phyloP scores from a whole-genome alignment of 2,888 invertebrate genomes.

The Podotricha telesiphe region DNA sequence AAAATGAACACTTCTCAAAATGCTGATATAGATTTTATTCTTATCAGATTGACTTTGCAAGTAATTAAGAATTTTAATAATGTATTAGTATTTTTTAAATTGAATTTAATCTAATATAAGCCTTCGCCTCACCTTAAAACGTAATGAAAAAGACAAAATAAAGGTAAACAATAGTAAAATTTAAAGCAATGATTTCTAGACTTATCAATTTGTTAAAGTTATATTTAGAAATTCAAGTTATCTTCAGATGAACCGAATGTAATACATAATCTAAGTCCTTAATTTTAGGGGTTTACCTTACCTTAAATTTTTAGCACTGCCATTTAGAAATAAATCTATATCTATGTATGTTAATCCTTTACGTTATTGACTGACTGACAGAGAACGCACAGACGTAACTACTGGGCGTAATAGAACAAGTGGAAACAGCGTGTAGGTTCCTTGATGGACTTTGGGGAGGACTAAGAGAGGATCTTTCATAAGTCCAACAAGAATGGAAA shows the following conservation, averaged over 20 bases:
- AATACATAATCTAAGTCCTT: background rate
- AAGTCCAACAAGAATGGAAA: too few species aligned
- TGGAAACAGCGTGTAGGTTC: too few species aligned
- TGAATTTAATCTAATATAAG: background rate
- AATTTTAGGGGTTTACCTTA: background rate
- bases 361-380: too few species aligned
- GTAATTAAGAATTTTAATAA: background rate
- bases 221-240: conserved; percentile 6
- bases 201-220: background rate
- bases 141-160: background rate
- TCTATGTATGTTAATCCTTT: too few species aligned
- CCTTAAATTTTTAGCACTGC: too few species aligned
- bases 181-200: background rate
- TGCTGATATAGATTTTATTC: background rate
- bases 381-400: too few species aligned
- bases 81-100: too few species aligned
- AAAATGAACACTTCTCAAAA: too few species aligned
- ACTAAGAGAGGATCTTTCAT: too few species aligned
- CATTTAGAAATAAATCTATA: too few species aligned
- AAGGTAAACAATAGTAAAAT: background rate
- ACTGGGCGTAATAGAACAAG: too few species aligned
- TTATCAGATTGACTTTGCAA: background rate
- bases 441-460: too few species aligned
- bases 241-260: background rate
- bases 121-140: background rate